Percentiles rank a stretch among this genome's conserved stretches.
Conservation (phyloP, 2,113 vertebrate species). For the Raja brachyura region DNA sequence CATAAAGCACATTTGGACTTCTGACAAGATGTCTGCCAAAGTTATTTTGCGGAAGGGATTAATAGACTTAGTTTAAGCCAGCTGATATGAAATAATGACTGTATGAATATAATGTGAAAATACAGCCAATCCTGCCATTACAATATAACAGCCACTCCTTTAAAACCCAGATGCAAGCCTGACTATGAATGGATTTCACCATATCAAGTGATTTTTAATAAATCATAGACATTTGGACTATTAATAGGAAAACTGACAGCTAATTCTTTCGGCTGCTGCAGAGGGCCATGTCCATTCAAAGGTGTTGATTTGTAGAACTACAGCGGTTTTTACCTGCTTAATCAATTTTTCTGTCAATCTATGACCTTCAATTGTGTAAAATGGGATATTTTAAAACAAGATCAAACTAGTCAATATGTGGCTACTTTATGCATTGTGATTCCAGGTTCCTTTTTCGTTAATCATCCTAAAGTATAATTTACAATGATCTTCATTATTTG, state of each 20-base stretch:
- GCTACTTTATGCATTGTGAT: neutral
- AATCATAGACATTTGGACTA: conserved; percentile 7
- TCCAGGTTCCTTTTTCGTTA: neutral
- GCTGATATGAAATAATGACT: neutral
- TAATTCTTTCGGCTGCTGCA: neutral
- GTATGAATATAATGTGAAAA: neutral
- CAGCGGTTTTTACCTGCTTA: neutral
- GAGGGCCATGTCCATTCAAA: neutral
- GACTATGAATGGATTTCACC: neutral
- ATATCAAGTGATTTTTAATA: neutral
- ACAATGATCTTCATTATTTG: neutral
- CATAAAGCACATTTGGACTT: neutral
- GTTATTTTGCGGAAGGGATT: neutral
- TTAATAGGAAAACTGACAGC: conserved; percentile 4
- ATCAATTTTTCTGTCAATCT: conserved; percentile 35
- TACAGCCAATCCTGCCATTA: neutral
- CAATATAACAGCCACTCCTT: neutral
- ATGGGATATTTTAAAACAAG: conserved; percentile 4
- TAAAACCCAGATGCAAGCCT: neutral
- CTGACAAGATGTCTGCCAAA: neutral
- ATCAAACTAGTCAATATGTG: conserved; percentile 16
- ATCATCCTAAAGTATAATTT: neutral
- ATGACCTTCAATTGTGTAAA: conserved; percentile 2
- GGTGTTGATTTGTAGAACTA: neutral
- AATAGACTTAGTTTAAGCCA: neutral